Evolutionary conservation across 2,888 invertebrate species (phyloP).

Genomic region (Uropetala carovei): DNA sequence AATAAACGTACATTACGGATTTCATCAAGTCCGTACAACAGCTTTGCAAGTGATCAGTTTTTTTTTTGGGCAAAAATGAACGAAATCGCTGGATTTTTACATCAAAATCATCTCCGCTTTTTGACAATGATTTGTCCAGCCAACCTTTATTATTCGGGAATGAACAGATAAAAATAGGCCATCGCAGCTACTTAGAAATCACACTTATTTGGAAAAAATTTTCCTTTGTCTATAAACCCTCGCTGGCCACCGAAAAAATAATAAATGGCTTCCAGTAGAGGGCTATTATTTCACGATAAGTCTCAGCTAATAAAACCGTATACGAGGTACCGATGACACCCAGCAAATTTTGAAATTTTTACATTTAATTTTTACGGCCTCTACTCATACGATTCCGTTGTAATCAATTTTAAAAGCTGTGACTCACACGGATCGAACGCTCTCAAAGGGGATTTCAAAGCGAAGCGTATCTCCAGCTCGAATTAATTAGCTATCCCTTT

Average conservation of each 20-base stretch:
- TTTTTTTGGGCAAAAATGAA: too few species aligned
- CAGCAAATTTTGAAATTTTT: neutral
- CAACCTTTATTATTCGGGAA: too few species aligned
- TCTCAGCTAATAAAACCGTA: neutral
- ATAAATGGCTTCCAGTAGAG: neutral
- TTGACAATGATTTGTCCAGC: too few species aligned
- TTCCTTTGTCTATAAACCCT: constrained; percentile 28
- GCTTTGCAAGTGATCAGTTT: too few species aligned
- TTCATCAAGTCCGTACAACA: too few species aligned
- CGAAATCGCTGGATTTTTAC: constrained; percentile 7
- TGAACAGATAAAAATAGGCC: too few species aligned
- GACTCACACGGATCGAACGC: neutral
- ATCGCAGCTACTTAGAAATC: neutral
- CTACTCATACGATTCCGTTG: neutral
- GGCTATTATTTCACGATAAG: neutral
- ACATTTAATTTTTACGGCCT: neutral
- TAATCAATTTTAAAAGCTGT: neutral
- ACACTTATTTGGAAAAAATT: neutral
- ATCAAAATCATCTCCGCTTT: neutral
- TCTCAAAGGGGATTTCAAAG: neutral
- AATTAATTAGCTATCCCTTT: neutral
- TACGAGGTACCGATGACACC: neutral
- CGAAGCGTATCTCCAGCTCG: neutral
- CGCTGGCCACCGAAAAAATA: constrained; percentile 5
- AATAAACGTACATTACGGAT: too few species aligned